Evolutionary conservation across 2,888 invertebrate species (phyloP), one percentile per base, ranked within the genome.

Genomic region (Scrobipalpa costella): DNA sequence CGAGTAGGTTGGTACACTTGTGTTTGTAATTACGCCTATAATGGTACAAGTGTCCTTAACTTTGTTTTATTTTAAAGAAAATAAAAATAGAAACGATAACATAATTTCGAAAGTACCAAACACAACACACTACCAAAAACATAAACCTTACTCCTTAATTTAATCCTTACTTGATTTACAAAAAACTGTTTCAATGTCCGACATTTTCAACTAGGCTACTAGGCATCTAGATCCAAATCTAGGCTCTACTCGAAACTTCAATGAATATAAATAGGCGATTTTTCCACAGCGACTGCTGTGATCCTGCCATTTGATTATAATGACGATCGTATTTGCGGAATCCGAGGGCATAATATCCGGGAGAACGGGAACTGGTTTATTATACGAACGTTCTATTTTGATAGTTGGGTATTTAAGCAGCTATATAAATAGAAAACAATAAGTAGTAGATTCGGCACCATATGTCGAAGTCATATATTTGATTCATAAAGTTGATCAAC

Each of bases 221-320:
- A n/a, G n/a, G 44, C n/a, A 44, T 44, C 44, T 15, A 44, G 44
- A 15, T 44, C n/a, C 44, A 15, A 13, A 57, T 36, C 36, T 57
- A 57, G 57, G 38, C 19, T 57, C 9, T 57, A 57, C n/a, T 33
- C 15, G 27, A 55, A 38, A 9, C 38, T 11, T 36, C 38, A 19
- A 59, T 44, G 59, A 59, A 59, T 59, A 59, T 27, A 44, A 59
- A 59, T 21, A 44, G 61, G 11, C 19, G n/a, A 49, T 61, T 49
- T 62, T 52, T 55, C 61, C 13, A 47, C 17, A 33, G 33, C 2
- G 57, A 57, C 47, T 21, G 44, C 44, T 62, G 21, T 47, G 57
- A 62, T 57, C 57, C 36, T 15, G 33, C 52, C 47, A 62, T 62
- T 57, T 19, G 57, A 49, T 47, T 57, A 57, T 57, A 62, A 62